Conservation (phyloP, 2,797 vertebrate genomes). For the Octomys mimax region DNA sequence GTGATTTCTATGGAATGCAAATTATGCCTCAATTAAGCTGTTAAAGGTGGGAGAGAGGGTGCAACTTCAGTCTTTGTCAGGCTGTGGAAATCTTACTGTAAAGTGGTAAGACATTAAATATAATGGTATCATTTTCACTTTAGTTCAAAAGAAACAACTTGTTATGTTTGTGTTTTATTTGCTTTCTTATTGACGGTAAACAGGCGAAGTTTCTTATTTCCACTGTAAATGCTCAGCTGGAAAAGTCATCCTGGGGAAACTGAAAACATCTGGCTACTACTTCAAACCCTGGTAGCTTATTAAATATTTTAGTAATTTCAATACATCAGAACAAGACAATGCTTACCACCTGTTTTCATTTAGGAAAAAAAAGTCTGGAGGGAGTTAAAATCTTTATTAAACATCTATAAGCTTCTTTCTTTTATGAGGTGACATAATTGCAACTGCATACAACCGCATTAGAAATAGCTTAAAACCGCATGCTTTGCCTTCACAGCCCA, state of each 20-base stretch:
- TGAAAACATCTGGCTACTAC: slow-evolving; percentile 79
- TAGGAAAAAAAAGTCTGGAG: slow-evolving; percentile 66
- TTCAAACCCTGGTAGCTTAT: slow-evolving; percentile 72
- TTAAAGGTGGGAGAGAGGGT: background rate
- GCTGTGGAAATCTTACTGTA: slow-evolving; percentile 27
- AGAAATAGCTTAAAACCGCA: slow-evolving; percentile 63
- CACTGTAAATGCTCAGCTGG: slow-evolving; percentile 70
- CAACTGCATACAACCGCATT: slow-evolving; percentile 59
- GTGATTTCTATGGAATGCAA: background rate
- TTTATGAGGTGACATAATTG: slow-evolving; percentile 75
- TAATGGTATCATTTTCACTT: slow-evolving; percentile 41
- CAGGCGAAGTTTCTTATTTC: slow-evolving; percentile 70
- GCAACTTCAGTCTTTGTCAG: slow-evolving; percentile 11
- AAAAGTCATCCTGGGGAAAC: slow-evolving; percentile 81
- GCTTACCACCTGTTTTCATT: slow-evolving; percentile 80
- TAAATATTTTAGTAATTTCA: slow-evolving; percentile 82
- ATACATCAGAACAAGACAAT: slow-evolving; percentile 71
- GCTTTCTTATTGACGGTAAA: slow-evolving; percentile 36
- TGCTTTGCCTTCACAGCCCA: slow-evolving; percentile 69
- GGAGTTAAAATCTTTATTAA: slow-evolving; percentile 83
- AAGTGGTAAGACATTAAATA: slow-evolving; percentile 47
- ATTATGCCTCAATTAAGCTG: slow-evolving; percentile 28
- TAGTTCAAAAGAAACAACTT: slow-evolving; percentile 58
- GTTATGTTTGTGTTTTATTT: slow-evolving; percentile 54
- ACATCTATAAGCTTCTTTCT: slow-evolving; percentile 73